phyloP scores from a whole-genome alignment of 2,888 invertebrate genomes.

The Polymixis lichenea region DNA sequence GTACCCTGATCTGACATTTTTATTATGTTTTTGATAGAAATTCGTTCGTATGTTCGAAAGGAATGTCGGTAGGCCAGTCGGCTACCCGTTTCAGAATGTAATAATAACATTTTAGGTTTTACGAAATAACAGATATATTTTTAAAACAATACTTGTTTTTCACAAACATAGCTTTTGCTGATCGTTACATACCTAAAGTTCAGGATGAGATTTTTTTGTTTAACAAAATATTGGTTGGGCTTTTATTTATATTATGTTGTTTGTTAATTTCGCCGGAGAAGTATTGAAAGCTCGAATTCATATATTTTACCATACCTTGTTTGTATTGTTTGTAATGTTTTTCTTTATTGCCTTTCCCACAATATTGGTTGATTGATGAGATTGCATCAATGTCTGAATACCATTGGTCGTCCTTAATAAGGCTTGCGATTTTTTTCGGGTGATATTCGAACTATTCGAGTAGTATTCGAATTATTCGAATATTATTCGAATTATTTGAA shows the following conservation, averaged over 20 bases:
- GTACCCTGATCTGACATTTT: no score
- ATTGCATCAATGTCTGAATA: not conserved
- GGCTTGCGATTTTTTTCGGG: no score
- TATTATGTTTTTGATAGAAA: not conserved
- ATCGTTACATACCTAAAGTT: not conserved
- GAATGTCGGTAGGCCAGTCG: not conserved
- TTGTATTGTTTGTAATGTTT: not conserved
- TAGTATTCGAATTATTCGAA: no score
- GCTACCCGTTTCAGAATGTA: constrained; percentile 1
- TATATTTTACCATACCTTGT: not conserved
- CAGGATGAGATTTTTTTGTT: not conserved
- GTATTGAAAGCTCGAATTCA: not conserved
- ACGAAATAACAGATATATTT: not conserved
- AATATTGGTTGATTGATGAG: constrained; percentile 3
- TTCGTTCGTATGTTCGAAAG: not conserved
- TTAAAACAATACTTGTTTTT: not conserved
- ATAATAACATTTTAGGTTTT: constrained; percentile 14
- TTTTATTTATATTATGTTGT: constrained; percentile 4
- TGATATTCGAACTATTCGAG: no score
- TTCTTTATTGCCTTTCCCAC: not conserved
- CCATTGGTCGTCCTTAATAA: not conserved
- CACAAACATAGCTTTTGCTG: not conserved
- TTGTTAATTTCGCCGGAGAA: constrained; percentile 2
- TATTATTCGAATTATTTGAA: no score
- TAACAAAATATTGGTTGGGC: not conserved